Base-by-base conservation (phyloP, 2,888 invertebrate species). In the Koerneria pararmatus region DNA sequence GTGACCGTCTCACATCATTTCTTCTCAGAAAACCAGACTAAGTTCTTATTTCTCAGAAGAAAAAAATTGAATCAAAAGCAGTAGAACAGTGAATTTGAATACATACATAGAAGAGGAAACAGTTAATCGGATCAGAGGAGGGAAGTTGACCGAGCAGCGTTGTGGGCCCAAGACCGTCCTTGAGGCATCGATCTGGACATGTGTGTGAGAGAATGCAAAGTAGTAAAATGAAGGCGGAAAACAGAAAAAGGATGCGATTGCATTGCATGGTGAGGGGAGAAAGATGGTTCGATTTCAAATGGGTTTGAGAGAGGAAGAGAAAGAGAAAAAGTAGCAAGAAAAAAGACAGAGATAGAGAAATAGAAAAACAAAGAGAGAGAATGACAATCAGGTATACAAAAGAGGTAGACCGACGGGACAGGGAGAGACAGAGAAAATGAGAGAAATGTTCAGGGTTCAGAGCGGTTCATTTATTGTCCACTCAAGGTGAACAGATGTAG, bases 331-430 rank as follows among this genome's bases (percentile, higher is more conserved):
- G 34, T 29, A 37, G 37, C 5, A 22, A 6, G 58, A 27, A 41
- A 57, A 29, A 41, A 56, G 57, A 41, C 37, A 58, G 58, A 41
- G 58, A 58, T 58, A 19, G 41, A 41, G 24, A 27, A 41, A 41
- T 41, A 8, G 19, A 19, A 41, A n/a, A n/a, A n/a, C n/a, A n/a
- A n/a, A n/a, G n/a, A n/a, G n/a, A n/a, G n/a, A n/a, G 41, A n/a
- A n/a, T n/a, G n/a, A n/a, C n/a, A 37, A 34, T 35, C 24, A 24
- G 1, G 32, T n/a, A 32, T n/a, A 34, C 11, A 35, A 27, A 22
- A 37, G 57, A 35, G 57, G 37, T 35, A 58, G 58, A 58, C 37
- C 57, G 46, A 58, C 37, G 58, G 37, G 57, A 57, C 41, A 41
- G 58, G 11, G n/a, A 41, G 46, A 41, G 37, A 41, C 58, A 8